Conservation (phyloP, 2,888 invertebrate species). For the Yponomeuta plumbellus region DNA sequence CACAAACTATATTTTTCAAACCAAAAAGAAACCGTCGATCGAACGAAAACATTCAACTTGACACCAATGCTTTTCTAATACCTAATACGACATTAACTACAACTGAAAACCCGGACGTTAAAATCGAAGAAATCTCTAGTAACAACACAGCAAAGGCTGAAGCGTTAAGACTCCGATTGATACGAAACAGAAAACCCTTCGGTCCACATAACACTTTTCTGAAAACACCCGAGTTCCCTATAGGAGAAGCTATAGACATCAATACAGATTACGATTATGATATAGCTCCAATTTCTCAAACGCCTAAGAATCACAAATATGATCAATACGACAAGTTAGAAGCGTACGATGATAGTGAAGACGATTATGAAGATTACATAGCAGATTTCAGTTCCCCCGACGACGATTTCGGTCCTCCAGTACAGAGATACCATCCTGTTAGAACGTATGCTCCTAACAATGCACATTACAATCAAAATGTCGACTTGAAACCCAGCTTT, state of each 20-base stretch:
- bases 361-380: slow-evolving; percentile 37
- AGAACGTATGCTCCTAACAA: slow-evolving; percentile 32
- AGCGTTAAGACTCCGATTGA: slow-evolving; percentile 17
- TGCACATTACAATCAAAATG: slow-evolving; percentile 28
- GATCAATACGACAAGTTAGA: slow-evolving; percentile 27
- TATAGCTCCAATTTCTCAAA: slow-evolving; percentile 23
- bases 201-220: slow-evolving; percentile 36
- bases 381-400: slow-evolving; percentile 32
- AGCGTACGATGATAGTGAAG: slow-evolving; percentile 31
- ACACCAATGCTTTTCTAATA: slow-evolving; percentile 45
- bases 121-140: slow-evolving; percentile 11
- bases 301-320: slow-evolving; percentile 27
- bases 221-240: slow-evolving; percentile 36
- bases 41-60: slow-evolving; percentile 27
- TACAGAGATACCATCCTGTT: slow-evolving; percentile 23
- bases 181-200: slow-evolving; percentile 18
- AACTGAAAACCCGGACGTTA: neutral
- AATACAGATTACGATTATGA: slow-evolving; percentile 32
- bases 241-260: slow-evolving; percentile 40
- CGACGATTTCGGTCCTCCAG: slow-evolving; percentile 31
- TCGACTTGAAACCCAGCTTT: slow-evolving; percentile 32
- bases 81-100: slow-evolving; percentile 25
- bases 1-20: neutral
- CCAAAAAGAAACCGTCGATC: slow-evolving; percentile 31
- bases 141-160: slow-evolving; percentile 27